These are phyloP conservation scores for Drosophila subpulchrella DNA, from an alignment of 1,140 invertebrate species.

Conservation along the genomic window DNA sequence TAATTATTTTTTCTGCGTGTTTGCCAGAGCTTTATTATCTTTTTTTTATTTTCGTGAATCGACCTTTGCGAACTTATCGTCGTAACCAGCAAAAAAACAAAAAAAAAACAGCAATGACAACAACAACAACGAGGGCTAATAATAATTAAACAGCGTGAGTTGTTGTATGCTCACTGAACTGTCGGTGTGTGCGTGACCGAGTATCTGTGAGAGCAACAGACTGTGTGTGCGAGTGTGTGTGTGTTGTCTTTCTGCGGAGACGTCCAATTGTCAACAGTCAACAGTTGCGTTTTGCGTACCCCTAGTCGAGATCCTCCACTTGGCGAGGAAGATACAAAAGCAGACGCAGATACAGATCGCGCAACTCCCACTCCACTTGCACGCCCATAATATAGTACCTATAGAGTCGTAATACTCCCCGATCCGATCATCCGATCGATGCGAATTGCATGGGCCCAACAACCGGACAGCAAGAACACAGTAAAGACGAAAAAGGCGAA, in stretches of 20 bases:
- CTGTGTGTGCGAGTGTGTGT: slow-evolving; percentile 22
- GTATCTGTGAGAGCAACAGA: slow-evolving; percentile 18
- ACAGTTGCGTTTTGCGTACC: slow-evolving; percentile 6
- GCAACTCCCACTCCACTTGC: background rate
- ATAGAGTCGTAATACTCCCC: background rate
- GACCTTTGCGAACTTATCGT: slow-evolving; percentile 74
- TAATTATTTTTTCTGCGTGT: slow-evolving; percentile 23
- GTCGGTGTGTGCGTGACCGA: slow-evolving; percentile 13
- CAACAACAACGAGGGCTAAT: slow-evolving; percentile 57
- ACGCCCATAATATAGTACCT: background rate
- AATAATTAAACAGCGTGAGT: slow-evolving; percentile 71
- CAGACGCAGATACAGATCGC: too few relatives aligned
- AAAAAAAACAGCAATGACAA: slow-evolving; percentile 13
- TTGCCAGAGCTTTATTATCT: slow-evolving; percentile 21
- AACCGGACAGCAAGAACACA: background rate
- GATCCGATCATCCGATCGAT: slow-evolving; percentile 12
- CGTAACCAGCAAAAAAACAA: slow-evolving; percentile 50
- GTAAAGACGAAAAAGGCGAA: slow-evolving; percentile 7
- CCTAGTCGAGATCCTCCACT: background rate
- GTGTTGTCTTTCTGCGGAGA: slow-evolving; percentile 42
- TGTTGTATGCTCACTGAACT: slow-evolving; percentile 14
- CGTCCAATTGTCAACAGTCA: slow-evolving; percentile 31
- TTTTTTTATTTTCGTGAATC: slow-evolving; percentile 43
- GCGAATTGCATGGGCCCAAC: slow-evolving; percentile 24
- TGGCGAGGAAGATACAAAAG: background rate